phyloP scores from a whole-genome alignment of 53 echinoderm and acorn worm genomes.

The Holothuria leucospilota region DNA sequence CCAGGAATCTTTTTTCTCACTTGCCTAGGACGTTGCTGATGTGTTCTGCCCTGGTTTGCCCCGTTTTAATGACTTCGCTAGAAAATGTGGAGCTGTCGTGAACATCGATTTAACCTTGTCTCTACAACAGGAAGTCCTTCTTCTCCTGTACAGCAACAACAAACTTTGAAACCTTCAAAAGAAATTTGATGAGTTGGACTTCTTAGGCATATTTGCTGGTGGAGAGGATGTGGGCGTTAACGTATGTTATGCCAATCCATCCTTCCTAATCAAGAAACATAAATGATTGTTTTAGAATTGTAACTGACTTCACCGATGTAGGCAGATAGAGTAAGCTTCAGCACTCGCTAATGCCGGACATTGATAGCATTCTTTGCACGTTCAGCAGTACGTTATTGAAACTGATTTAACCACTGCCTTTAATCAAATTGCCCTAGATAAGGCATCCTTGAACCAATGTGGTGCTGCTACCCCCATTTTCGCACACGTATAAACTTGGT shows the following conservation, averaged over 20 bases:
- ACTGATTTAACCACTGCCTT: slow-evolving; percentile 69
- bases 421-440: slow-evolving; percentile 51
- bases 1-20: slow-evolving; percentile 1
- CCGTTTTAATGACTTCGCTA: slow-evolving; percentile 53
- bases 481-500: background rate
- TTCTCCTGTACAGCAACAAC: slow-evolving; percentile 21
- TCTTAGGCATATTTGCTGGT: slow-evolving; percentile 41
- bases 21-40: slow-evolving; percentile 44
- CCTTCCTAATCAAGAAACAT: slow-evolving; percentile 66
- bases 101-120: slow-evolving; percentile 62
- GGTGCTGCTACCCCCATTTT: slow-evolving; percentile 22
- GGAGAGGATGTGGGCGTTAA: slow-evolving; percentile 44
- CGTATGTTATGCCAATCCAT: slow-evolving; percentile 28
- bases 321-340: slow-evolving; percentile 57
- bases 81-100: slow-evolving; percentile 53
- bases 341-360: slow-evolving; percentile 60
- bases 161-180: slow-evolving; percentile 40
- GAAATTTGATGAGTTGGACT: slow-evolving; percentile 56
- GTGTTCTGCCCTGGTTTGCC: slow-evolving; percentile 52
- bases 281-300: slow-evolving; percentile 47
- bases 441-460: background rate
- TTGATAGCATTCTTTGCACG: slow-evolving; percentile 17
- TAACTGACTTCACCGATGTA: slow-evolving; percentile 63
- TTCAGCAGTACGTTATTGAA: slow-evolving; percentile 40
- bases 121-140: slow-evolving; percentile 48